Evolutionary conservation across 2,113 vertebrate species (phyloP), one percentile per base, ranked within the genome.

Genomic region (Cavia aperea): DNA sequence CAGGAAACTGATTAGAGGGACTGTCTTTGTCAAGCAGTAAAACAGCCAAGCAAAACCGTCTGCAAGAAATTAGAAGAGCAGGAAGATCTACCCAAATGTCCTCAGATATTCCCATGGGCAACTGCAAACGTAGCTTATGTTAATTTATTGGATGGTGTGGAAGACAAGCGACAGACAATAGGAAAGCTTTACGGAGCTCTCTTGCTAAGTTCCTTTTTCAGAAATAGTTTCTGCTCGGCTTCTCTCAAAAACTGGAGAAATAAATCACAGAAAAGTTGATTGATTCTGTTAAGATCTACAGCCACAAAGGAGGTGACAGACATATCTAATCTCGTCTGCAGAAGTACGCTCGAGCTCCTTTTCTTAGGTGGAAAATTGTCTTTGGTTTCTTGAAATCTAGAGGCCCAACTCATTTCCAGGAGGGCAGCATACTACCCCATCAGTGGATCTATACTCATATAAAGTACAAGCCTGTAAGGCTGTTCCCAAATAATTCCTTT

Each of bases 251-350:
- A 78, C 54, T 92, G 23, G 58, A 87, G n/a, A 82, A 90, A 91
- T 94, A 95, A 92, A 86, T 93, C 70, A 95, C n/a, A 91, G 60
- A 83, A 92, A 88, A 93, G 8, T 72, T 94, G 92, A 95, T 81
- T 78, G 65, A 89, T 90, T 94, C 72, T 95, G 15, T 81, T 95
- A 87, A 92, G 82, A 77, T 49, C 70, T 33, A 89, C 31, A 85
- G 70, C 26, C 43, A 91, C 81, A 82, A 83, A 95, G 79, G 3
- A 93, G 81, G 54, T 94, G 96, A 93, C 65, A 95, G 92, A 88
- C 65, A 66, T 73, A 90, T 92, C 60, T 89, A 93, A 92, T 84
- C 79, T 51, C 93, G 62, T 49, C 58, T 95, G 18, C 21, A 7
- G 2, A 39, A 66, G 29, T 9, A 81, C 33, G 11, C 21, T 56